Evolutionary conservation across 2,888 invertebrate genomes (phyloP).

Genomic region (Caenorhabditis plicata): DNA sequence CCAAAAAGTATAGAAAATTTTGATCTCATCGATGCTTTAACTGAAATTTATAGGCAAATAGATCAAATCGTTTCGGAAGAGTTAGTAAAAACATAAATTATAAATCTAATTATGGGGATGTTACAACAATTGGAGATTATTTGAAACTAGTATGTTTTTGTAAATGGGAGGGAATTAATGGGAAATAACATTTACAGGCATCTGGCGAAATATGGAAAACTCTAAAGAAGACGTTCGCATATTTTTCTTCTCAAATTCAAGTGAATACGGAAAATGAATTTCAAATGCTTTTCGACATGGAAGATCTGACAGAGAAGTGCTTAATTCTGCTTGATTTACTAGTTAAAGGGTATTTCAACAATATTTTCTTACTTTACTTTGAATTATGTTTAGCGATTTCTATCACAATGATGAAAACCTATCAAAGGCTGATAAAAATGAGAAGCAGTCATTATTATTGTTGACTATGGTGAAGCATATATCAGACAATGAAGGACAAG

Average conservation of each 20-base stretch:
- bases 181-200: too few relatives aligned
- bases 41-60: too few relatives aligned
- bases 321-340: conserved; percentile 7
- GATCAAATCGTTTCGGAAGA: too few relatives aligned
- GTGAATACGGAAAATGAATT: conserved; percentile 5
- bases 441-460: conserved; percentile 3
- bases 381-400: conserved; percentile 3
- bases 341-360: not conserved
- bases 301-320: conserved; percentile 17
- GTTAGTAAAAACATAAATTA: too few relatives aligned
- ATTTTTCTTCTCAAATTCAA: conserved; percentile 1
- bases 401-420: conserved; percentile 16
- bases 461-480: conserved; percentile 11
- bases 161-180: too few relatives aligned
- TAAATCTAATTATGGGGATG: too few relatives aligned
- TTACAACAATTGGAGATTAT: too few relatives aligned
- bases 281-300: conserved; percentile 15
- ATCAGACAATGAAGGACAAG: too few relatives aligned
- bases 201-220: conserved; percentile 14
- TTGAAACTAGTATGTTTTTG: too few relatives aligned
- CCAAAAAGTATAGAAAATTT: too few relatives aligned
- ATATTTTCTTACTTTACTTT: not conserved
- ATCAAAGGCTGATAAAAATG: conserved; percentile 2
- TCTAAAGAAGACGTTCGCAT: conserved; percentile 8
- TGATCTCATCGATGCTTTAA: too few relatives aligned